Evolutionary conservation across 2,888 invertebrate genomes (phyloP).

Genomic region (Thysanoteuthis rhombus): DNA sequence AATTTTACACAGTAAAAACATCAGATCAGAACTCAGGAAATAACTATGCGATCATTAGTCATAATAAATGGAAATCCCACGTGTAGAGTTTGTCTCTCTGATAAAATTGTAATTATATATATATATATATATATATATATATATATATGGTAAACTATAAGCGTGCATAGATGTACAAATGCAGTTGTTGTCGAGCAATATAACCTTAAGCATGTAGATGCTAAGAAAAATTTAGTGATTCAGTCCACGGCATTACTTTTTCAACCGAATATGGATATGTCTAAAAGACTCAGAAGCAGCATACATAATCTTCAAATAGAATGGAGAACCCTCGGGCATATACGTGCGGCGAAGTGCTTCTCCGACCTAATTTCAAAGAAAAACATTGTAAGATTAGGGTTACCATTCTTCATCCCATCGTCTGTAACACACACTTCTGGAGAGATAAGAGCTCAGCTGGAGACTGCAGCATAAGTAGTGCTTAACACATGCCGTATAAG

Average conservation of each 20-base stretch:
- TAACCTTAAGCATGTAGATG: too few relatives aligned
- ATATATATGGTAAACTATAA: neutral
- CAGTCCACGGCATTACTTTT: too few relatives aligned
- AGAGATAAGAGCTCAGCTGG: neutral
- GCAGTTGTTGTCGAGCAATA: too few relatives aligned
- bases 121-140: constrained; percentile 17
- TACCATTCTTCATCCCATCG: too few relatives aligned
- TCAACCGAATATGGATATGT: too few relatives aligned
- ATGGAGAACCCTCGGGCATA: neutral
- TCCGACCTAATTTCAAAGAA: neutral
- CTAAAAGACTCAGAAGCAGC: neutral
- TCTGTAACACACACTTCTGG: neutral
- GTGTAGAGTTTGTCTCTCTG: too few relatives aligned
- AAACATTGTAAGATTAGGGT: too few relatives aligned
- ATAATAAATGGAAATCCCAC: too few relatives aligned
- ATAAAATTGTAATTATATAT: neutral
- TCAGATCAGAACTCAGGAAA: too few relatives aligned
- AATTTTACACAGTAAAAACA: too few relatives aligned
- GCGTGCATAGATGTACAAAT: neutral
- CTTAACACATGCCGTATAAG: neutral
- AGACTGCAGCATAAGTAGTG: neutral
- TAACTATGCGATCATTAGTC: too few relatives aligned
- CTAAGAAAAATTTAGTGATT: too few relatives aligned
- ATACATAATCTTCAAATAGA: neutral
- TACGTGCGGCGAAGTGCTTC: neutral